Evolutionary conservation across 2,888 invertebrate genomes (phyloP).

Genomic region (Subacronicta megacephala): DNA sequence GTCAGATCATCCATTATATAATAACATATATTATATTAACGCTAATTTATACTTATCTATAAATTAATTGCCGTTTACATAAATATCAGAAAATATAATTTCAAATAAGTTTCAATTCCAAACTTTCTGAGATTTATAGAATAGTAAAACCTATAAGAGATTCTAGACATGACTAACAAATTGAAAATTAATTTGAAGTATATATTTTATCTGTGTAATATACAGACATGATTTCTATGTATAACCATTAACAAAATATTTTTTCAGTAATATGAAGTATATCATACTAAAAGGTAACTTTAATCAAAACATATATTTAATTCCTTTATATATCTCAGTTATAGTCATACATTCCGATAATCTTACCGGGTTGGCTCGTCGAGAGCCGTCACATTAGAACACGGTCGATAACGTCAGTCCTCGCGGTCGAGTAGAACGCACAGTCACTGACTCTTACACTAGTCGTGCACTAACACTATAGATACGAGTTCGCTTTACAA

Average conservation of each 20-base stretch:
- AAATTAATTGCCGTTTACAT: constrained; percentile 68
- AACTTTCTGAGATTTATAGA: constrained; percentile 62
- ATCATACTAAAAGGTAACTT: constrained; percentile 76
- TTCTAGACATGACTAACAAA: constrained; percentile 52
- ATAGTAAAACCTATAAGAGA: constrained; percentile 62
- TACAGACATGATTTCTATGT: constrained; percentile 50
- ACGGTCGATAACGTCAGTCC: constrained; percentile 16
- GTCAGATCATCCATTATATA: constrained; percentile 26
- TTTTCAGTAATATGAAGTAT: constrained; percentile 67
- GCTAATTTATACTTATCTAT: constrained; percentile 58
- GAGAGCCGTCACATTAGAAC: constrained; percentile 15
- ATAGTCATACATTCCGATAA: constrained; percentile 63
- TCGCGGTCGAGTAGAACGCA: constrained; percentile 48
- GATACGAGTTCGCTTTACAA: constrained; percentile 66
- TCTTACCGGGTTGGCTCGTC: constrained; percentile 29
- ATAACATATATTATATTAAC: constrained; percentile 51
- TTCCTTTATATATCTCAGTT: constrained; percentile 74
- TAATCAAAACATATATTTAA: constrained; percentile 69
- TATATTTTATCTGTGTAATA: constrained; percentile 40
- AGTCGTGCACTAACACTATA: constrained; percentile 75
- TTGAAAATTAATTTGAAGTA: constrained; percentile 43
- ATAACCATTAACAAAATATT: constrained; percentile 76
- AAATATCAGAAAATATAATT: constrained; percentile 84
- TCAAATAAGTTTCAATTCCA: constrained; percentile 84
- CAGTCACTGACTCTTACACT: constrained; percentile 68